These are phyloP conservation scores for Stenopsyche tienmushanensis DNA, from an alignment of 1,140 invertebrate genomes.

Conservation along the genomic window DNA sequence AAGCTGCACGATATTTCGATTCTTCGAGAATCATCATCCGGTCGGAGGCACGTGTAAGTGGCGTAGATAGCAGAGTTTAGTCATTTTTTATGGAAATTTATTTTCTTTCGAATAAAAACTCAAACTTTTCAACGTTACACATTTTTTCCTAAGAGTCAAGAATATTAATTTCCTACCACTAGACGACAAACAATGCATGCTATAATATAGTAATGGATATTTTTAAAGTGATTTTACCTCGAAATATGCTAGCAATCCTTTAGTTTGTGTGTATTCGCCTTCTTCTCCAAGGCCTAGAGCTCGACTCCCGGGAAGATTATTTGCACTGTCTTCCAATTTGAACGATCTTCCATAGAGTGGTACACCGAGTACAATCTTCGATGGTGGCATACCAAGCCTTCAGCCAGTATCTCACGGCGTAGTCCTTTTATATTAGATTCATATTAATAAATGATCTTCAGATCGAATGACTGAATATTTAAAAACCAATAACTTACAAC, in stretches of 20 bases:
- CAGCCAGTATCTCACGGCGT: conserved; percentile 52
- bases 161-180: too few species aligned
- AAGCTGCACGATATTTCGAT: too few species aligned
- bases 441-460: conserved; percentile 1
- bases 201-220: background rate
- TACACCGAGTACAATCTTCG: conserved; percentile 67
- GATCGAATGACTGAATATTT: background rate
- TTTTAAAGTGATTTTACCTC: conserved; percentile 50
- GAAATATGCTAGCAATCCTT: conserved; percentile 65
- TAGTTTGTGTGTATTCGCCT: conserved; percentile 66
- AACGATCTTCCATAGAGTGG: conserved; percentile 68
- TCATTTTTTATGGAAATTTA: too few species aligned
- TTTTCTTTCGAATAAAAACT: too few species aligned
- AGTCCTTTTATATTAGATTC: conserved; percentile 47
- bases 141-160: conserved; percentile 48
- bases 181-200: too few species aligned
- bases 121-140: conserved; percentile 59
- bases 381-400: conserved; percentile 52
- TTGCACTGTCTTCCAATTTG: conserved; percentile 53
- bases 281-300: conserved; percentile 56
- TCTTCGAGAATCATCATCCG: too few species aligned
- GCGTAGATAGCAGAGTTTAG: too few species aligned
- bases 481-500: conserved; percentile 22
- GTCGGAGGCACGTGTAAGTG: too few species aligned
- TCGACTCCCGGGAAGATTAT: conserved; percentile 56